Base-by-base conservation (phyloP, 2,113 vertebrate genomes). In the Agelaius tricolor region DNA sequence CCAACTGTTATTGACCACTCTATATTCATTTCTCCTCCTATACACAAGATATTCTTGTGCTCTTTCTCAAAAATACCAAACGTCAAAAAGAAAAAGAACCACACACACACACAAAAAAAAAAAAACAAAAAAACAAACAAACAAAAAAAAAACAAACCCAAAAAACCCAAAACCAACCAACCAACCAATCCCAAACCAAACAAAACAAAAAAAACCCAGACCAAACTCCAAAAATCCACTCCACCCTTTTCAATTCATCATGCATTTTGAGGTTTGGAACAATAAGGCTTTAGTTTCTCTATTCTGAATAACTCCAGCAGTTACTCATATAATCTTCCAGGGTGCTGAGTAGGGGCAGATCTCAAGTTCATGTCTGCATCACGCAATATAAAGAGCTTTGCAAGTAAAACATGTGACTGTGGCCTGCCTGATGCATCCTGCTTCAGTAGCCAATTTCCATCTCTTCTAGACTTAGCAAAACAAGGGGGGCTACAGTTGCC, bases 191-290 rank as follows among this genome's bases (percentile, higher is more conserved):
- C 5, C 8, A 30, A 47, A 18, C 20, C 9, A 75, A 58, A 21
- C 2, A 43, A 74, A 30, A 23, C 55, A 15, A n/a, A n/a, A 33
- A 10, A 3, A 8, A 0, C 15, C 2, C 26, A 35, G 43, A 31
- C 16, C 8, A 55, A 68, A 18, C 5, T 7, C 4, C 19, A 31
- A 37, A 41, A 51, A 67, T 20, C 21, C 55, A 79, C n/a, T 51
- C 28, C 26, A 51, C 16, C 4, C 30, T 81, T 89, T 68, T 37
- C 54, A 73, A 72, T 35, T 81, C 69, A 41, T 58, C 47, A 4
- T 71, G 27, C 65, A 81, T 20, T 72, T 57, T n/a, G n/a, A 74
- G 28, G 58, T 9, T 83, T 73, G n/a, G 30, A 85, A 61, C 37
- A 65, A 24, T 43, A 51, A 33, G 30, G 35, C 12, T 79, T 89